A percentile compares a stretch with the other conserved stretches of the same genome.
These are phyloP conservation scores for Eupithecia inturbata DNA, from an alignment of 2,888 invertebrate genomes.

Conservation along the genomic window DNA sequence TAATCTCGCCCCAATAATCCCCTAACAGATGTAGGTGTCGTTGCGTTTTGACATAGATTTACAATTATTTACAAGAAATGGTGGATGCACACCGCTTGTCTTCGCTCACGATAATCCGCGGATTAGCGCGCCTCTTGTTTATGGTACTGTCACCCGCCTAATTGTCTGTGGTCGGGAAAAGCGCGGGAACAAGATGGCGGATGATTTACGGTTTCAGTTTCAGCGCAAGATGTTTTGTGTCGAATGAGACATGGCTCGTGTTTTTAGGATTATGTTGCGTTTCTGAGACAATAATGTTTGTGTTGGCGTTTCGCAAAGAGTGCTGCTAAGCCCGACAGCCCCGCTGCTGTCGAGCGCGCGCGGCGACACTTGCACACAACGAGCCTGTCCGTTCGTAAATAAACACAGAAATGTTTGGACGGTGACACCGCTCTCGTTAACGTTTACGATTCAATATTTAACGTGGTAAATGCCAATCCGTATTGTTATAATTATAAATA, in stretches of 20 bases:
- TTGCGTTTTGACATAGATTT: slow-evolving; percentile 83
- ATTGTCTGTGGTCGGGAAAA: slow-evolving; percentile 76
- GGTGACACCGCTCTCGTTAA: slow-evolving; percentile 49
- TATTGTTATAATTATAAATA: slow-evolving; percentile 50
- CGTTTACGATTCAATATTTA: slow-evolving; percentile 60
- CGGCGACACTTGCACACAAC: slow-evolving; percentile 31
- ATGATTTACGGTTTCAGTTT: slow-evolving; percentile 61
- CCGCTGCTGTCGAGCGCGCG: slow-evolving; percentile 10
- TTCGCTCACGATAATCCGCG: slow-evolving; percentile 74
- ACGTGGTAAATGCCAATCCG: slow-evolving; percentile 50
- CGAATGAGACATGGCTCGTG: slow-evolving; percentile 69
- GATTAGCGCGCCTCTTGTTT: slow-evolving; percentile 77
- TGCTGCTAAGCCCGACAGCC: slow-evolving; percentile 12
- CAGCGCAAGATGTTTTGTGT: slow-evolving; percentile 79
- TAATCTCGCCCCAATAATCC: slow-evolving; percentile 76
- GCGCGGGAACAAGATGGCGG: slow-evolving; percentile 74
- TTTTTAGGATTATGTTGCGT: slow-evolving; percentile 60
- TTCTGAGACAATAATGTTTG: slow-evolving; percentile 63
- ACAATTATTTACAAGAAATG: slow-evolving; percentile 82
- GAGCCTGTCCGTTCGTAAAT: slow-evolving; percentile 45
- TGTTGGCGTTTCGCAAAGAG: slow-evolving; percentile 57
- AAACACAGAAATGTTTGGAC: slow-evolving; percentile 58
- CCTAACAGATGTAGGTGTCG: slow-evolving; percentile 81
- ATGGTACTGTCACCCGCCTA: slow-evolving; percentile 70
- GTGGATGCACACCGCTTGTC: slow-evolving; percentile 70